phyloP scores from a whole-genome alignment of 2,888 invertebrate species.

The Linhomoeus sp. region DNA sequence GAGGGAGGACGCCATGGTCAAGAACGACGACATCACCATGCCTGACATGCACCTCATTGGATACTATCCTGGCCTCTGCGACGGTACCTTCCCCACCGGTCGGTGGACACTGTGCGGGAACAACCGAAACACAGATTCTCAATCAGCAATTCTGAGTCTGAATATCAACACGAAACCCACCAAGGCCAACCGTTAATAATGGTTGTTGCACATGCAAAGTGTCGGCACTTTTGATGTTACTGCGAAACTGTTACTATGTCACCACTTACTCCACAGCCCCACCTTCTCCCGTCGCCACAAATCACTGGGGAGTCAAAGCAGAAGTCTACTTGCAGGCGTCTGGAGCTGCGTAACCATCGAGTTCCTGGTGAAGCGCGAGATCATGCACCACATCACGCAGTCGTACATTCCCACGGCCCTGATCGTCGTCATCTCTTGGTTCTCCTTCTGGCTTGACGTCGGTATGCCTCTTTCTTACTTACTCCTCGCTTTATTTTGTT shows the following conservation, averaged over 20 bases:
- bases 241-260: too few relatives aligned
- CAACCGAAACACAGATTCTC: too few relatives aligned
- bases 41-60: conserved; percentile 21
- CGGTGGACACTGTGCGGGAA: too few relatives aligned
- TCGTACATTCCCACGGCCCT: conserved; percentile 39
- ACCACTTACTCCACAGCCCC: too few relatives aligned
- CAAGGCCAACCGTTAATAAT: too few relatives aligned
- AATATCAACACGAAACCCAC: too few relatives aligned
- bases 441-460: conserved; percentile 36
- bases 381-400: conserved; percentile 39
- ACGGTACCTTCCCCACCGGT: conserved; percentile 25
- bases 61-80: conserved; percentile 18
- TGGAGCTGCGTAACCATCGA: conserved; percentile 39
- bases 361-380: conserved; percentile 35
- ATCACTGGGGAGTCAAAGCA: too few relatives aligned
- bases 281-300: too few relatives aligned
- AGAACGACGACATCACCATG: conserved; percentile 22
- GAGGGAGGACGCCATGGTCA: conserved; percentile 17
- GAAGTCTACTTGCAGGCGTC: conserved; percentile 15
- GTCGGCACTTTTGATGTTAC: too few relatives aligned
- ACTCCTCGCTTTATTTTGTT: conserved; percentile 37
- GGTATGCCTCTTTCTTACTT: too few relatives aligned
- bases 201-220: too few relatives aligned
- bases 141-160: too few relatives aligned
- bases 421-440: conserved; percentile 40